phyloP scores from a whole-genome alignment of 1,140 invertebrate species.

The Cataglyphis hispanica region DNA sequence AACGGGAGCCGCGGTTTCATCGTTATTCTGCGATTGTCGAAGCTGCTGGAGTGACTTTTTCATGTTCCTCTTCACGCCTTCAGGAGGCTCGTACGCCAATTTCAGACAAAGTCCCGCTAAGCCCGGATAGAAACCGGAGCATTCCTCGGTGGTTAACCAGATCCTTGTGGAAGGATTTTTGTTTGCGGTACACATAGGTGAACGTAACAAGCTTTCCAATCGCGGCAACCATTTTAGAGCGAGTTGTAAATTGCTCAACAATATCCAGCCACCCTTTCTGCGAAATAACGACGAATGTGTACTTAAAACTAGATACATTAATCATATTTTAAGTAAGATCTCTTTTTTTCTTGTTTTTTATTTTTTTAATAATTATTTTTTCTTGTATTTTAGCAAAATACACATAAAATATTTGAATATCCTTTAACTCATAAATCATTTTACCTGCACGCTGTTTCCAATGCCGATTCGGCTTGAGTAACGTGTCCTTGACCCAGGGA shows the following conservation, averaged over 20 bases:
- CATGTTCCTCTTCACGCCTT: conserved; percentile 88
- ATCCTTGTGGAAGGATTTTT: conserved; percentile 89
- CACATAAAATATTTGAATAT: background rate
- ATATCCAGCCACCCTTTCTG: conserved; percentile 91
- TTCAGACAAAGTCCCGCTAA: conserved; percentile 91
- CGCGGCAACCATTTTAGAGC: conserved; percentile 92
- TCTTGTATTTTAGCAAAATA: background rate
- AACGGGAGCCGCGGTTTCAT: conserved; percentile 86
- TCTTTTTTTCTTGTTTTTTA: background rate
- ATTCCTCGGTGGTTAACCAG: conserved; percentile 92
- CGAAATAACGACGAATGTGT: conserved; percentile 64
- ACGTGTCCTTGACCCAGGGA: conserved; percentile 91
- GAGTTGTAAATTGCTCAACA: conserved; percentile 96
- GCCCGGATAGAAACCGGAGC: conserved; percentile 90
- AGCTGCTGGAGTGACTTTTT: conserved; percentile 85
- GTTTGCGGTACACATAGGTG: conserved; percentile 88
- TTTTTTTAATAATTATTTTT: background rate
- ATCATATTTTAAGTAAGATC: too few relatives aligned
- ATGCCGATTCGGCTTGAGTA: conserved; percentile 88
- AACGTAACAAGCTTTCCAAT: conserved; percentile 90
- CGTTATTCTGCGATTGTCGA: conserved; percentile 75
- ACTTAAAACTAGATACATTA: background rate
- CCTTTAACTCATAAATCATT: background rate
- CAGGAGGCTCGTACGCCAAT: conserved; percentile 94
- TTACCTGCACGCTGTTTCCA: conserved; percentile 86